Evolutionary conservation across 2,888 invertebrate species (phyloP), one percentile per base, ranked within the genome.

Genomic region (Lordiphosa andalusiaca): DNA sequence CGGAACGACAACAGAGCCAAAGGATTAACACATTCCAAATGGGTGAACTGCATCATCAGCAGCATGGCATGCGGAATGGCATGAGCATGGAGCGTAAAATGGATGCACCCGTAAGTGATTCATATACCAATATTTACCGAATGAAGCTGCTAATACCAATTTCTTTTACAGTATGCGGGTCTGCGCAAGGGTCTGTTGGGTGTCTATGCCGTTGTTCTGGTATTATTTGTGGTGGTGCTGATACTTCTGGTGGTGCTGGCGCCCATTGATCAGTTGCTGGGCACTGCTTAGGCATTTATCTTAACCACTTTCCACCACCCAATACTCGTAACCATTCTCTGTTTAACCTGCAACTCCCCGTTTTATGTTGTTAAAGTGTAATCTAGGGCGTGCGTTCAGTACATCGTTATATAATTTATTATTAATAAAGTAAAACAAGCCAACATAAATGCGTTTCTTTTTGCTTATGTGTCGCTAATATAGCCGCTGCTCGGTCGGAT

Each of bases 1-100:
- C 95, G 10, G 96, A 96, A 82, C 92, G 93, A 49, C 93, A 93
- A 58, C 92, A 92, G 76, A 92, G 92, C 65, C 93, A 94, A 51
- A 92, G 95, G 60, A 93, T 95, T 30, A 94, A 94, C 83, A 92
- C 95, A 5, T 95, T 96, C 91, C 95, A 95, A 25, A 95, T 96
- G 95, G 95, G 95, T 86, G 95, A 96, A 86, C 91, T 93, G 13
- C 82, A 85, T 53, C 80, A 83, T 53, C 84, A 85, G 12, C 87
- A 87, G 67, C 84, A 86, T 40, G 92, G 92, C 41, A 90, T 91
- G 67, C 88, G 92, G 1, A 92, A 92, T 59, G 91, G 92, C 70
- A 92, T 93, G 72, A 92, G 92, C 80, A 91, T 93, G 67, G 95
- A 95, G 87, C 91, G 93, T 67, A 93, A 92, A 86, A 91, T 93